These are phyloP conservation scores for Prunella strophiata DNA, from an alignment of 2,797 vertebrate species.

Conservation along the genomic window DNA sequence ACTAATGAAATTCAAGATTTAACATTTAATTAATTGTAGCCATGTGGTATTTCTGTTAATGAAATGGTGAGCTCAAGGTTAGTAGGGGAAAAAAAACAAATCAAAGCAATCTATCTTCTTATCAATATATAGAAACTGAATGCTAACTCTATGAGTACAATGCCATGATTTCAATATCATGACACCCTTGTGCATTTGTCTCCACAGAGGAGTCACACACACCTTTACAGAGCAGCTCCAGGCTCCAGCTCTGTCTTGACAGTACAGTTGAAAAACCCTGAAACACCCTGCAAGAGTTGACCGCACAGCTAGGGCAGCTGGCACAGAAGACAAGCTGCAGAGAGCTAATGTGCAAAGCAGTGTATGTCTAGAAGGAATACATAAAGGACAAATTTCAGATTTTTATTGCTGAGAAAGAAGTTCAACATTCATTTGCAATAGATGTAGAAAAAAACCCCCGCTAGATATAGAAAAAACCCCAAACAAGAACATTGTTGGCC, in stretches of 20 bases:
- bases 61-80: neutral
- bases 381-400: neutral
- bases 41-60: neutral
- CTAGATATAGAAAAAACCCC: neutral
- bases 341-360: neutral
- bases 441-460: neutral
- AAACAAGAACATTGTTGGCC: neutral
- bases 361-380: neutral
- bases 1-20: neutral
- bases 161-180: neutral
- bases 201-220: neutral
- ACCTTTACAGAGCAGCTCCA: neutral
- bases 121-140: neutral
- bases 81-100: neutral
- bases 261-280: neutral
- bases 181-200: neutral
- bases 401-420: neutral
- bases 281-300: neutral
- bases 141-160: neutral
- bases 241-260: neutral
- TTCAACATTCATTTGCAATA: neutral
- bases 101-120: neutral
- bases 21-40: neutral
- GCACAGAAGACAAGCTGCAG: neutral
- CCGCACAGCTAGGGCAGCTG: neutral